Percentiles rank a stretch among this genome's conserved stretches.
These are phyloP conservation scores for Phodopus roborovskii DNA, from an alignment of 2,113 vertebrate genomes.

Conservation along the genomic window DNA sequence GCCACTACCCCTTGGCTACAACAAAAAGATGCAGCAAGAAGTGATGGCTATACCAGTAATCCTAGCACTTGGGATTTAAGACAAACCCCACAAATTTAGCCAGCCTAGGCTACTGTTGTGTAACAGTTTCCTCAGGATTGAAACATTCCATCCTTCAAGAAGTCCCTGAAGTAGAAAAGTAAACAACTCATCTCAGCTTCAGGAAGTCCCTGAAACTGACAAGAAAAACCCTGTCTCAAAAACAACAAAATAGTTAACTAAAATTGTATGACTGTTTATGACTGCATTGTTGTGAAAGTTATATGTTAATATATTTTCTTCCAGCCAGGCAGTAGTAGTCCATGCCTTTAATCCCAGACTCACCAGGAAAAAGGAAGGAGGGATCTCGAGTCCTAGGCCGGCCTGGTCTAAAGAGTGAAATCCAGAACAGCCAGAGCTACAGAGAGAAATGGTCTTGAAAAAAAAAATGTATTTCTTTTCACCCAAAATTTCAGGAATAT, in stretches of 20 bases:
- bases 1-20: no score
- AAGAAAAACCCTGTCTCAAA: not conserved
- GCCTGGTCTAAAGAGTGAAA: not conserved
- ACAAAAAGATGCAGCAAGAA: not conserved
- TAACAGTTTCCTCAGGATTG: not conserved
- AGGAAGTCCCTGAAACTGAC: not conserved
- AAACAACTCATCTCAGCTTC: not conserved
- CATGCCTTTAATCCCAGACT: not conserved
- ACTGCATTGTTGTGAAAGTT: not conserved
- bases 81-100: not conserved
- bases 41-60: not conserved
- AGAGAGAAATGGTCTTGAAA: not conserved
- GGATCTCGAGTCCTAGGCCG: not conserved
- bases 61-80: not conserved
- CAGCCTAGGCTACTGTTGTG: not conserved
- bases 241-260: not conserved
- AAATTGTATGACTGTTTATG: not conserved
- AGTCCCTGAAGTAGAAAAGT: not conserved
- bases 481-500: not conserved
- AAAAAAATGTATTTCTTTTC: not conserved
- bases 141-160: not conserved
- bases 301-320: not conserved
- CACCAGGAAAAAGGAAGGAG: not conserved
- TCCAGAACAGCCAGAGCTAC: not conserved
- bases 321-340: not conserved